Evolutionary conservation across 2,888 invertebrate genomes (phyloP).

Genomic region (Nymphalis polychloros): DNA sequence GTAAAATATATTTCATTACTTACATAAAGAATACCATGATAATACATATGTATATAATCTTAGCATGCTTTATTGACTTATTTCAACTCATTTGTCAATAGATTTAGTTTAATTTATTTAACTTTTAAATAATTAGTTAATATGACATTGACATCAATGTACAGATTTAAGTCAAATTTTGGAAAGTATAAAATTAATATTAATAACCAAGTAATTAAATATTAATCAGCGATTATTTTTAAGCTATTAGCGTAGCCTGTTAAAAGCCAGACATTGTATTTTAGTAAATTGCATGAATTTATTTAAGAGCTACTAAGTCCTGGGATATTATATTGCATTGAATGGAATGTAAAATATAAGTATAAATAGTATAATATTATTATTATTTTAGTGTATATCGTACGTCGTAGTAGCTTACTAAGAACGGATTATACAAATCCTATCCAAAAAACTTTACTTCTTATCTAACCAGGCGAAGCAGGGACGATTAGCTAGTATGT

Average conservation of each 20-base stretch:
- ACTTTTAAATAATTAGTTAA: background rate
- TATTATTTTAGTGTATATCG: no score
- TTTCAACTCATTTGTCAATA: no score
- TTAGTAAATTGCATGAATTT: background rate
- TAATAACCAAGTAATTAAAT: background rate
- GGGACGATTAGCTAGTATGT: no score
- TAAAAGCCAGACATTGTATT: background rate
- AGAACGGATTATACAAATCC: no score
- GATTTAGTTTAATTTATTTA: background rate
- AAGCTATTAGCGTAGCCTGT: background rate
- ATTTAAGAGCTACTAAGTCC: background rate
- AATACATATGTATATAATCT: no score
- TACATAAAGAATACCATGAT: no score
- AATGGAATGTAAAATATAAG: background rate
- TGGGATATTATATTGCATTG: background rate
- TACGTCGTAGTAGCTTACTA: no score
- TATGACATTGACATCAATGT: background rate
- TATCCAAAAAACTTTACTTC: no score
- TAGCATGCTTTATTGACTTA: no score
- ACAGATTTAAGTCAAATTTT: background rate
- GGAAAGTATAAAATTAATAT: background rate
- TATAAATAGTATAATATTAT: no score
- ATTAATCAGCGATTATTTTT: background rate
- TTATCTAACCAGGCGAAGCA: no score
- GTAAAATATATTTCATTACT: no score